Conservation (phyloP, 2,113 vertebrate species). For the Atlantisia rogersi region DNA sequence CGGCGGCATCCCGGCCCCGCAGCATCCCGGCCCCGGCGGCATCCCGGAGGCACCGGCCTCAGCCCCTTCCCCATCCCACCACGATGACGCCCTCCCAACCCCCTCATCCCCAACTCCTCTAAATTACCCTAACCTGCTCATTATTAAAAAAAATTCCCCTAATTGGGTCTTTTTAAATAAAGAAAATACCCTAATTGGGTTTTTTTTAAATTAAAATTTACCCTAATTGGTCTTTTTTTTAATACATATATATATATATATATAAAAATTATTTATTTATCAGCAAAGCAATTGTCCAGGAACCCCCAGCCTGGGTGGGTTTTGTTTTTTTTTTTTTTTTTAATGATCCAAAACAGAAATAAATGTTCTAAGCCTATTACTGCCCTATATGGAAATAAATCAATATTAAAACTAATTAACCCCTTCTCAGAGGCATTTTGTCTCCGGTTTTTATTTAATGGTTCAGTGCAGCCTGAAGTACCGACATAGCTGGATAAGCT, state of each 20-base stretch:
- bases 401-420: conserved; percentile 99
- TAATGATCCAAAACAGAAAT: conserved; percentile 81
- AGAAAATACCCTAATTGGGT: too few relatives aligned
- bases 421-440: conserved; percentile 94
- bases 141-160: not conserved
- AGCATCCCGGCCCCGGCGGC: too few relatives aligned
- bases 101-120: not conserved
- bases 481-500: conserved; percentile 92
- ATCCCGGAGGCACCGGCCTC: too few relatives aligned
- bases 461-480: conserved; percentile 88
- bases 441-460: conserved; percentile 93
- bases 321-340: conserved; percentile 21
- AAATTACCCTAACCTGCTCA: conserved; percentile 62
- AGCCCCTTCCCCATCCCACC: too few relatives aligned
- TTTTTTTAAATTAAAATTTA: too few relatives aligned
- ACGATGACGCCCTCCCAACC: too few relatives aligned
- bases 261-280: conserved; percentile 7
- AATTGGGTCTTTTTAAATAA: conserved; percentile 57
- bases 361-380: conserved; percentile 82
- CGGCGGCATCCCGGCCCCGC: too few relatives aligned
- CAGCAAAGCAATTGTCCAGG: conserved; percentile 62
- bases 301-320: conserved; percentile 47
- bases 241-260: too few relatives aligned
- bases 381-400: conserved; percentile 90
- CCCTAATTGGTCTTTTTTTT: conserved; percentile 56